Evolutionary conservation across 2,113 vertebrate genomes (phyloP).

Genomic region (Lamprologus callipterus): DNA sequence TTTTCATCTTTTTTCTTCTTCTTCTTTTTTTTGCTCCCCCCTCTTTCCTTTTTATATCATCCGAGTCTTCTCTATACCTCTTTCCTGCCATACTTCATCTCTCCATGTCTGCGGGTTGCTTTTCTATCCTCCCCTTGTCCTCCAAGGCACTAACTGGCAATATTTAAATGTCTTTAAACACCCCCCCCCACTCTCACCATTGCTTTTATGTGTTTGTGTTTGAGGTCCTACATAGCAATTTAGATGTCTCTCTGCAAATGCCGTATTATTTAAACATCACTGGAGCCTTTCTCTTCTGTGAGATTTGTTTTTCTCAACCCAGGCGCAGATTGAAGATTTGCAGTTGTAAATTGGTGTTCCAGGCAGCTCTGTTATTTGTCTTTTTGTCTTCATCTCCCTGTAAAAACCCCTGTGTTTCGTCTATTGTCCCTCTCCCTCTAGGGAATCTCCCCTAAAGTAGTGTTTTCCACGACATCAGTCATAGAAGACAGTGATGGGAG

Average conservation of each 20-base stretch:
- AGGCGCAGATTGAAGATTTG: constrained; percentile 44
- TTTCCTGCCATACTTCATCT: background rate
- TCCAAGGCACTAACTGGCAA: constrained; percentile 1
- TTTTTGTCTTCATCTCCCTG: constrained; percentile 33
- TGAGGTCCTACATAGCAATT: constrained; percentile 47
- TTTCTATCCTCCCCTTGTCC: constrained; percentile 6
- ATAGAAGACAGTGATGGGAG: constrained; percentile 79
- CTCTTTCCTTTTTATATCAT: background rate
- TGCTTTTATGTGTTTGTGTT: constrained; percentile 51
- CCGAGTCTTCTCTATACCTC: background rate
- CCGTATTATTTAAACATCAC: constrained; percentile 62
- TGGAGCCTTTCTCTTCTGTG: constrained; percentile 37
- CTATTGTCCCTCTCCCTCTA: constrained; percentile 52
- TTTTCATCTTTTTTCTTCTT: background rate
- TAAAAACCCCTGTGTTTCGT: constrained; percentile 36
- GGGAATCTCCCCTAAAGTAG: constrained; percentile 92
- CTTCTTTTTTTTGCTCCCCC: background rate
- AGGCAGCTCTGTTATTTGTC: constrained; percentile 32
- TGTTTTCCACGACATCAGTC: constrained; percentile 84
- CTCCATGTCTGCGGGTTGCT: background rate
- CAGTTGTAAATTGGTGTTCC: constrained; percentile 48
- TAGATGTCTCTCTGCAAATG: constrained; percentile 53
- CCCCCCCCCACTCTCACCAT: background rate
- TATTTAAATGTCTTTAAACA: constrained; percentile 53
- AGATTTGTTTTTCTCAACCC: constrained; percentile 45